Conservation (phyloP, 1,140 invertebrate species). For the Brevipalpus yothersi region DNA sequence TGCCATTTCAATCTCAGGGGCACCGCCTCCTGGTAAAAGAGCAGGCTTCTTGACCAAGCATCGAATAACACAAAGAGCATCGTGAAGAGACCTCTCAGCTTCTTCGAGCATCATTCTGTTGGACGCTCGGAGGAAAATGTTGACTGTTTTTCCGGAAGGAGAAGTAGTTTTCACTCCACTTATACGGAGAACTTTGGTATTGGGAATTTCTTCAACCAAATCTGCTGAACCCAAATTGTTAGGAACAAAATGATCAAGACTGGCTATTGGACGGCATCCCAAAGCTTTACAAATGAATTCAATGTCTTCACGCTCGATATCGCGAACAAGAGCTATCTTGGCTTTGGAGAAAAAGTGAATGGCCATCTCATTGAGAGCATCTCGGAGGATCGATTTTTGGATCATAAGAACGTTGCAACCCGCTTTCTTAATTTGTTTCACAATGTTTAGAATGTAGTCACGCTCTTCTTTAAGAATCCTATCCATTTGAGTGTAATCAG, state of each 20-base stretch:
- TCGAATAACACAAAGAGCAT: constrained; percentile 90
- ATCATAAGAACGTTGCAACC: constrained; percentile 94
- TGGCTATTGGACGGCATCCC: constrained; percentile 87
- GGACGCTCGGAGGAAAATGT: constrained; percentile 80
- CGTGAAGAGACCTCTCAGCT: constrained; percentile 79
- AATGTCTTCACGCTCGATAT: constrained; percentile 91
- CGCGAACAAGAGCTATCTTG: constrained; percentile 95
- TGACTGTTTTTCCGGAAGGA: constrained; percentile 41
- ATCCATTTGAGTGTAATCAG: constrained; percentile 98
- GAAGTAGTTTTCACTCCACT: constrained; percentile 8
- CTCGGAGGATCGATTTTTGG: constrained; percentile 91
- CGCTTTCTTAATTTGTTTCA: constrained; percentile 95
- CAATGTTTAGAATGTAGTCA: constrained; percentile 90
- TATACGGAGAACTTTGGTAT: constrained; percentile 78
- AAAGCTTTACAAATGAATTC: constrained; percentile 86
- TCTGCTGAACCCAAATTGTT: constrained; percentile 79
- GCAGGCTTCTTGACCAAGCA: constrained; percentile 82
- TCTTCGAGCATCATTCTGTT: constrained; percentile 88
- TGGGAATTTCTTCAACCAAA: constrained; percentile 72
- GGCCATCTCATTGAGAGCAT: constrained; percentile 87
- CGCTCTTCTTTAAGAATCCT: constrained; percentile 92
- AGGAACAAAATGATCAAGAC: constrained; percentile 80
- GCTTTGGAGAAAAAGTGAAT: constrained; percentile 96
- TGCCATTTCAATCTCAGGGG: constrained; percentile 83
- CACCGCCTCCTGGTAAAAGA: constrained; percentile 80